These are phyloP conservation scores for Dicaeum eximium DNA, from an alignment of 2,113 vertebrate species.

Conservation along the genomic window DNA sequence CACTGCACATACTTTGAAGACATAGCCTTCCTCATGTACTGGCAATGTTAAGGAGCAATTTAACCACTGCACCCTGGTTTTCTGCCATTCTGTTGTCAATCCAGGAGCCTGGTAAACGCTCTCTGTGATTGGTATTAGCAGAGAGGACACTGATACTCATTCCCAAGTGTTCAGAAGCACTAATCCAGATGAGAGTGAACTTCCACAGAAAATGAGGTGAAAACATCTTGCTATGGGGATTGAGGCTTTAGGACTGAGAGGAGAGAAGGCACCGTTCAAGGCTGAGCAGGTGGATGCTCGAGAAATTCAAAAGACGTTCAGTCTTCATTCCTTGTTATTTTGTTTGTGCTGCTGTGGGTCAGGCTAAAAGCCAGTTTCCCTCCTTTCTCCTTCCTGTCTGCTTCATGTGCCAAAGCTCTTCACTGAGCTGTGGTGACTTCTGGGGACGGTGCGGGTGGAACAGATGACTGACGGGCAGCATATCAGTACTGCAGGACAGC, in stretches of 20 bases:
- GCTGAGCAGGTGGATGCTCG: background rate
- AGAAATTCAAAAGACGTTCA: background rate
- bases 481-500: conserved; percentile 25
- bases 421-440: background rate
- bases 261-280: background rate
- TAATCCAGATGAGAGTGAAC: background rate
- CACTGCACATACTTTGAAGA: background rate
- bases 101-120: background rate
- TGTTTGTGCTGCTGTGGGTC: background rate
- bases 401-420: conserved; percentile 24
- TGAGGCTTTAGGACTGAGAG: background rate
- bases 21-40: background rate
- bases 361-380: background rate
- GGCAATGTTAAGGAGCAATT: rapidly evolving
- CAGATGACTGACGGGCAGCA: conserved; percentile 24
- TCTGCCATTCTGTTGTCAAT: background rate
- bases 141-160: background rate
- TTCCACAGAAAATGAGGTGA: background rate
- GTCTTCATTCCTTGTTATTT: background rate
- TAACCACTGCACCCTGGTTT: background rate
- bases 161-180: background rate
- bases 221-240: background rate
- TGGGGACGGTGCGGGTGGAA: background rate
- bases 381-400: background rate
- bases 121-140: background rate